Base-by-base conservation (phyloP, 2,797 vertebrate genomes). In the Setipinna tenuifilis region DNA sequence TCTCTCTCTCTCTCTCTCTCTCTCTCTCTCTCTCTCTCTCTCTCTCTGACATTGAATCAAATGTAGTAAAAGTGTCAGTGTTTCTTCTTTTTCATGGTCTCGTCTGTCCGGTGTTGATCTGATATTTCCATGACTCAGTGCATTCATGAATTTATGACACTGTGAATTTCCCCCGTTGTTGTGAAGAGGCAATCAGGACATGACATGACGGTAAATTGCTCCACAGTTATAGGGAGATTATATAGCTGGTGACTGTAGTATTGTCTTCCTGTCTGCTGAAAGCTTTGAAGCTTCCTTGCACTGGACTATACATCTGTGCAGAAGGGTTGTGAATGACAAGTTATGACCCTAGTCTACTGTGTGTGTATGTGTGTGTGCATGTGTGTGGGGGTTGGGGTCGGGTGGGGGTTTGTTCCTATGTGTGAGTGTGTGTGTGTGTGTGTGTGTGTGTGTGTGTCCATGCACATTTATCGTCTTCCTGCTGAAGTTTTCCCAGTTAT, bases 21-120 rank as follows among this genome's bases (percentile, higher is more conserved):
- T 75, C 68, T 75, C 65, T 75, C 17, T 41, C 28, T 75, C 68
- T 75, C 28, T 75, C 14, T 75, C 28, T 44, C 17, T 78, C 71
- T 44, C 7, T 44, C 31, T 75, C 16, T 71, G 0, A 23, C 62
- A 5, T 1, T 68, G 35, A 2, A 2, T 5, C 35, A 41, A 41
- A 2, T 41, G 35, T 5, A 41, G 35, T 41, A 41, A 41, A 41
- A 41, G 25, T 28, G 9, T 54, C 50, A 1, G 9, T 54, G 50
- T 54, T 14, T 54, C 50, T 41, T 54, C 25, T 71, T 3, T 31
- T 9, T 71, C 31, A 41, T 4, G 31, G 3, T 78, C 71, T 41
- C 41, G 31, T 78, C 68, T 78, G 3, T 41, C 31, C 7, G 3
- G 17, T 75, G 68, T 25, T 35, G 31, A 28, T 75, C 28, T 35